Evolutionary conservation across 2,113 vertebrate species (phyloP), one percentile per base, ranked within the genome.

Genomic region (Pygoscelis adeliae): DNA sequence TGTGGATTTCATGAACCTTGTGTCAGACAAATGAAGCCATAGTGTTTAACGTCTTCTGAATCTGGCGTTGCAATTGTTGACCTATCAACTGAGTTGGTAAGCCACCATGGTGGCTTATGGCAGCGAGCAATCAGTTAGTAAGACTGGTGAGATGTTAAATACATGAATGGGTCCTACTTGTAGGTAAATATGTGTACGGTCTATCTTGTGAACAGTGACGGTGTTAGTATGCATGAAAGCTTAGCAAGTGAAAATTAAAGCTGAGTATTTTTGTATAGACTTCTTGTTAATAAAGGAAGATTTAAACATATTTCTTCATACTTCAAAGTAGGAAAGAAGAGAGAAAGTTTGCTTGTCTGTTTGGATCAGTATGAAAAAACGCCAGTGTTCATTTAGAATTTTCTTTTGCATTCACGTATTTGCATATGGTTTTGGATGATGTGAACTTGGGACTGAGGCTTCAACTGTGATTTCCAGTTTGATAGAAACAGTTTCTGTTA

Each of bases 391-490:
- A 27, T 74, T 76, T 87, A 23, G 53, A 79, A 53, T 95, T 91
- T 95, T 87, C 47, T 89, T 93, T 87, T 89, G 42, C 46, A 10
- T 76, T 91, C 34, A 6, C 19, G 3, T 86, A 73, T 84, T 87
- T 92, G 56, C 81, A 65, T 84, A 71, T 44, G 36, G 17, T 92
- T 89, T 95, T 69, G 72, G 69, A 69, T 82, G 80, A 94, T 69
- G 47, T 83, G 93, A 87, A 72, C 29, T 89, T 70, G 52, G n/a
- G 42, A 89, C 11, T 50, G 58, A 94, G 47, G 36, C 91, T 93
- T 93, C 70, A 76, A 78, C 56, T 95, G 53, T 91, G 65, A 76
- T 87, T 96, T 97, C 73, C 58, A 82, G 61, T 94, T 55, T 85
- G 46, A 87, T 53, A 67, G 80, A 89, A 89, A 56, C 70, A 53